Evolutionary conservation across 1,140 invertebrate genomes (phyloP), one percentile per base, ranked within the genome.

Genomic region (Drosophila navojoa): DNA sequence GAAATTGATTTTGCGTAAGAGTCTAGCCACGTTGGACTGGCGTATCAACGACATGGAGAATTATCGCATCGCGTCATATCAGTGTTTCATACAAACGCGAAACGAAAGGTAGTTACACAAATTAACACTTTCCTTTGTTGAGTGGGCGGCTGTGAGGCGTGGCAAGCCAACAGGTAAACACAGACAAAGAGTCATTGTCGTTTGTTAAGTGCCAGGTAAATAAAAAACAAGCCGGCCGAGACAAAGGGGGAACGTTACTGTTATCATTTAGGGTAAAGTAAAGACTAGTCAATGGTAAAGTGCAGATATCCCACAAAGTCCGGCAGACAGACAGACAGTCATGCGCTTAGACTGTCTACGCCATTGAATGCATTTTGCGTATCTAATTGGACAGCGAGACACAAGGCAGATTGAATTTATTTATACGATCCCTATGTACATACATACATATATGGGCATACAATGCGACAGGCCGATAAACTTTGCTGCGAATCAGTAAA

Each of bases 111-210:
- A 53, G 49, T 60, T 60, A 60, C 64, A 61, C 63, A 76, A 71
- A 64, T 81, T 81, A 72, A 69, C 78, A 81, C 79, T 81, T 77
- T 73, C 59, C 54, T 68, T 68, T 73, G 67, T 76, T 71, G 67
- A 54, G 68, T 25, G 32, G 47, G 42, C 27, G 45, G 45, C 27
- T 19, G 10, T 32, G 13, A 10, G 50, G 45, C 3, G 29, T n/a
- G 11, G 29, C 16, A 55, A 13, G 35, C 44, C 57, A 44, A 44
- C 63, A 40, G 54, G 62, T 59, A 76, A 74, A 66, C 74, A 62
- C 66, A 79, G 79, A 68, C 79, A 79, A 70, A 70, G 71, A 84
- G 80, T 84, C 79, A 76, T 79, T 82, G 80, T 84, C 76, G 61
- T 61, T 68, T 47, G 79, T 44, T 63, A 81, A 82, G 79, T 81